Base-by-base conservation (phyloP, 2,888 invertebrate genomes). In the Phytoseiulus persimilis region DNA sequence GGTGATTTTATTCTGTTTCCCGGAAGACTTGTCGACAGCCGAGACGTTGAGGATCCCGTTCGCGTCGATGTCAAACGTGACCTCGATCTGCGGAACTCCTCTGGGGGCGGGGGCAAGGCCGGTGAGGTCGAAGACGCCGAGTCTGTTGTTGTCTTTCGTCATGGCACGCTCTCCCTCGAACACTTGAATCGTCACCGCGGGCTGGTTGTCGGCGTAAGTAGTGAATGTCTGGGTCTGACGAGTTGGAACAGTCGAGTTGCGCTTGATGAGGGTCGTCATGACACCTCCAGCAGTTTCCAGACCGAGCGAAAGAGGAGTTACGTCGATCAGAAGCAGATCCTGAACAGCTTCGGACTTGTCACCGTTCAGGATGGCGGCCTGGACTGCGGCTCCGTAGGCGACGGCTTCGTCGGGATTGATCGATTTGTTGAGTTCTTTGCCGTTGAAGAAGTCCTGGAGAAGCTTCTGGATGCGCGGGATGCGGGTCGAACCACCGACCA, bases 181-280 rank as follows among this genome's bases (percentile, higher is more conserved):
- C 0, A 93, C 95, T 93, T 96, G 96, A 91, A 97, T 96, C 65
- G 96, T 95, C 0, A 97, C 97, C 83, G 96, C 96, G 32, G 96
- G 95, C 92, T 98, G 98, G 92, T 97, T 97, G 93, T 98, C 97
- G 31, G 96, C 94, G 92, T 97, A 97, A 0, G 98, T 98, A 3
- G 97, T 96, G 92, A 98, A 98, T 0, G 95, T 95, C 92, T 95
- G 94, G 0, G 94, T 94, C 92, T 95, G 95, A 91, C 95, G 95
- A 91, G 95, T 95, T 0, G 95, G 95, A 91, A 96, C 96, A 90
- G 95, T 94, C 0, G 95, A 94, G 92, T 96, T 96, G 91, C 96
- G 94, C 92, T 96, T 96, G 32, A 97, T 95, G n/a, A 97, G 93
- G 90, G 95, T 95, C 0, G 96, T 94, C 96, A 96, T 96, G 0